Evolutionary conservation across 2,888 invertebrate species (phyloP).

Genomic region (Harpalus rufipes): DNA sequence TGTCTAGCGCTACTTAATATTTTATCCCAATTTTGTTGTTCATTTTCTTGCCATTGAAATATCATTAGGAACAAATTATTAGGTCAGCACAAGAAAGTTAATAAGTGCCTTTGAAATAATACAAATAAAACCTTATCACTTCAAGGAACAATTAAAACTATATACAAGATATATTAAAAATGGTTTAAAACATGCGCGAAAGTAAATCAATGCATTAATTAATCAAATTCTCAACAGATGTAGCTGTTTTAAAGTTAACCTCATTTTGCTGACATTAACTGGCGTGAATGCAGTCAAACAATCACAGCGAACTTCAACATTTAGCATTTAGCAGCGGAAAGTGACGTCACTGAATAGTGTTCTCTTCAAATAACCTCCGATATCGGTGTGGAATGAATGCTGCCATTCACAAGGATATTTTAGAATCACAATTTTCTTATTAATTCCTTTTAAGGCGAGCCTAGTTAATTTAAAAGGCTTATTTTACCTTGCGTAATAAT

Average conservation of each 20-base stretch:
- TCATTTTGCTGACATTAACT: constrained; percentile 55
- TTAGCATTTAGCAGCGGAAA: constrained; percentile 42
- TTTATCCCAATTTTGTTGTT: constrained; percentile 16
- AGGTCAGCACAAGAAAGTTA: constrained; percentile 29
- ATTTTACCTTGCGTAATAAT: constrained; percentile 44
- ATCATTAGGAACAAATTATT: constrained; percentile 15
- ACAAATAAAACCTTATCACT: background rate
- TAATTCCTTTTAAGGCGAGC: constrained; percentile 39
- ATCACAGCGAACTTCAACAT: constrained; percentile 51
- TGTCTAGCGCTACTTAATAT: background rate
- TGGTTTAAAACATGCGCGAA: background rate
- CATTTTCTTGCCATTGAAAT: constrained; percentile 1
- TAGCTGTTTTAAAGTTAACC: constrained; percentile 42
- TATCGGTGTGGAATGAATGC: constrained; percentile 15
- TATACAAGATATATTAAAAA: constrained; percentile 14
- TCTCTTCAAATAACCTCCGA: constrained; percentile 36
- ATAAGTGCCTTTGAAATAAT: constrained; percentile 2
- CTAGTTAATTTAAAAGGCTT: constrained; percentile 31
- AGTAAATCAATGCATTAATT: constrained; percentile 25
- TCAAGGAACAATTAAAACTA: constrained; percentile 21
- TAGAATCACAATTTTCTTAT: constrained; percentile 24
- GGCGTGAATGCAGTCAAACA: constrained; percentile 46
- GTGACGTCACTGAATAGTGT: constrained; percentile 40
- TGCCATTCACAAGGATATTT: constrained; percentile 50
- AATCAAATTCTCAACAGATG: constrained; percentile 47